These are phyloP conservation scores for Microplitis demolitor DNA, from an alignment of 1,140 invertebrate genomes.

Conservation along the genomic window DNA sequence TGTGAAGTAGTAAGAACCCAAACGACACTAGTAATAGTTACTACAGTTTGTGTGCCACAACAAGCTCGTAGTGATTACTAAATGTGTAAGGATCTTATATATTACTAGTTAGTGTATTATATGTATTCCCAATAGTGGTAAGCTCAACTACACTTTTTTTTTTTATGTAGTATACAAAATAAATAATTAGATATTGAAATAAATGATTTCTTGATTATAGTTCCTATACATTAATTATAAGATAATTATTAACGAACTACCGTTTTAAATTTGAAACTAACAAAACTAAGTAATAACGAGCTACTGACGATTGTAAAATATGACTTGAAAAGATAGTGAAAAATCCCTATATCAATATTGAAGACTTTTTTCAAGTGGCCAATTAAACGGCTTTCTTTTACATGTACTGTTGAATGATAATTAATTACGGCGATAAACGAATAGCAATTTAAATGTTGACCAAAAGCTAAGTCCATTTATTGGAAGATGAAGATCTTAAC, in stretches of 20 bases:
- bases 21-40: too few relatives aligned
- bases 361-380: neutral
- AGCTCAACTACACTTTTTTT: too few relatives aligned
- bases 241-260: neutral
- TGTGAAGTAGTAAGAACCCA: too few relatives aligned
- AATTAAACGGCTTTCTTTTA: slow-evolving; percentile 15
- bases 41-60: too few relatives aligned
- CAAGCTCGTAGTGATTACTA: too few relatives aligned
- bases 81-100: too few relatives aligned
- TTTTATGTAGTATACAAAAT: neutral
- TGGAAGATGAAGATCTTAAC: slow-evolving; percentile 25
- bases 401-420: slow-evolving; percentile 5
- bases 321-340: neutral
- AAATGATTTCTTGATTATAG: too few relatives aligned
- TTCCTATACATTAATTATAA: neutral
- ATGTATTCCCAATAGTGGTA: too few relatives aligned
- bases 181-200: neutral
- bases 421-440: slow-evolving; percentile 23
- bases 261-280: neutral
- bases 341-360: neutral
- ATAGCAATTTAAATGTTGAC: slow-evolving; percentile 7
- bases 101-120: too few relatives aligned
- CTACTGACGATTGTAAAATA: neutral
- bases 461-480: slow-evolving; percentile 1
- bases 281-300: neutral